These are phyloP conservation scores for Biston betularia DNA, from an alignment of 2,888 invertebrate genomes.

Conservation along the genomic window DNA sequence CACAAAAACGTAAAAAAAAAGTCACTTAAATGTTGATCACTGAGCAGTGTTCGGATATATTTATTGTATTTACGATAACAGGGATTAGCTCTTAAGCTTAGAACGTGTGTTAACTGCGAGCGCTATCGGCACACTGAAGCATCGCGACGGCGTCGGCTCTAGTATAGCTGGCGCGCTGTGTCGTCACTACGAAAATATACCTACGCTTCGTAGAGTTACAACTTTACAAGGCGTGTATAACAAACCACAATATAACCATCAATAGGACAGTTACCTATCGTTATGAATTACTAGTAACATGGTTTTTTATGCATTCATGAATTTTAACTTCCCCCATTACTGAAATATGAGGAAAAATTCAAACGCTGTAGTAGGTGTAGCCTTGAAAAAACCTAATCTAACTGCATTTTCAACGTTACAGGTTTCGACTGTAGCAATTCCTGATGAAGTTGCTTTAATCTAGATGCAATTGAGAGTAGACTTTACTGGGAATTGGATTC, in stretches of 20 bases:
- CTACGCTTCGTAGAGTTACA: not conserved
- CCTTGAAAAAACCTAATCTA: not conserved
- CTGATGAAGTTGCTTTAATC: conserved; percentile 6
- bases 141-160: conserved; percentile 46
- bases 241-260: not conserved
- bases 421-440: conserved; percentile 6
- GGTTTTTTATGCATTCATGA: conserved; percentile 2
- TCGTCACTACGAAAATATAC: conserved; percentile 50
- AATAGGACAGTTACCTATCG: not conserved
- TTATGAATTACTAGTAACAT: conserved; percentile 5
- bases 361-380: not conserved
- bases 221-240: not conserved
- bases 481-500: not conserved
- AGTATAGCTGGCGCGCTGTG: conserved; percentile 53
- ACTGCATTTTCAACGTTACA: not conserved
- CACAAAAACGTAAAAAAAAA: conserved; percentile 51
- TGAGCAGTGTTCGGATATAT: conserved; percentile 43
- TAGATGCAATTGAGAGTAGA: conserved; percentile 10
- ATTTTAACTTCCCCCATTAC: conserved; percentile 2
- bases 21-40: conserved; percentile 28
- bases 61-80: conserved; percentile 25
- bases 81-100: conserved; percentile 30
- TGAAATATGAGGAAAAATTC: not conserved
- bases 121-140: conserved; percentile 76
- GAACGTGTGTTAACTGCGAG: conserved; percentile 68